Evolutionary conservation across 2,113 vertebrate genomes (phyloP).

Genomic region (Octodon degus): DNA sequence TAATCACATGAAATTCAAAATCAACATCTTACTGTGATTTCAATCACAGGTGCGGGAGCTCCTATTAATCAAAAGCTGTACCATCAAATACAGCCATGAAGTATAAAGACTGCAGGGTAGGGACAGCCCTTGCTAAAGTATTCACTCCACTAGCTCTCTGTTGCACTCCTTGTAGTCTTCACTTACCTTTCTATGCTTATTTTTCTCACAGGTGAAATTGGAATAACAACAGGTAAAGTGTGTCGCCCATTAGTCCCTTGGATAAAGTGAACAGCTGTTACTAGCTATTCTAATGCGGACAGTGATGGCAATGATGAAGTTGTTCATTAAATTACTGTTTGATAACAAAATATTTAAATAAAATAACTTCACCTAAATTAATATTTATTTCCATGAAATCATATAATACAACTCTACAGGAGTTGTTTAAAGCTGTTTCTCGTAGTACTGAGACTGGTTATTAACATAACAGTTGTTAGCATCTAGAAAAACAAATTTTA

Average conservation of each 20-base stretch:
- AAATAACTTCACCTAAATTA: constrained; percentile 9
- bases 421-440: neutral
- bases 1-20: neutral
- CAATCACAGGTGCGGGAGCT: neutral
- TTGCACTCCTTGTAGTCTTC: neutral
- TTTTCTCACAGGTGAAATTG: neutral
- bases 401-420: neutral
- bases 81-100: neutral
- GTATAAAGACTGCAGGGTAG: neutral
- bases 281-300: neutral
- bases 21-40: neutral
- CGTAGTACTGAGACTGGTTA: neutral
- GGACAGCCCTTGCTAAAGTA: neutral
- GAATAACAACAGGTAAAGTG: neutral
- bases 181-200: neutral
- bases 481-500: neutral
- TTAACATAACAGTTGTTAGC: neutral
- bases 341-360: neutral
- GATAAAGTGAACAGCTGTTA: neutral
- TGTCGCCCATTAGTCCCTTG: neutral
- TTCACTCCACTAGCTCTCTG: neutral
- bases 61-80: neutral
- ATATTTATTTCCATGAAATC: neutral
- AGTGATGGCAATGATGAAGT: neutral
- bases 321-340: neutral